These are phyloP conservation scores for Diprion similis DNA, from an alignment of 1,140 invertebrate genomes.

Conservation along the genomic window DNA sequence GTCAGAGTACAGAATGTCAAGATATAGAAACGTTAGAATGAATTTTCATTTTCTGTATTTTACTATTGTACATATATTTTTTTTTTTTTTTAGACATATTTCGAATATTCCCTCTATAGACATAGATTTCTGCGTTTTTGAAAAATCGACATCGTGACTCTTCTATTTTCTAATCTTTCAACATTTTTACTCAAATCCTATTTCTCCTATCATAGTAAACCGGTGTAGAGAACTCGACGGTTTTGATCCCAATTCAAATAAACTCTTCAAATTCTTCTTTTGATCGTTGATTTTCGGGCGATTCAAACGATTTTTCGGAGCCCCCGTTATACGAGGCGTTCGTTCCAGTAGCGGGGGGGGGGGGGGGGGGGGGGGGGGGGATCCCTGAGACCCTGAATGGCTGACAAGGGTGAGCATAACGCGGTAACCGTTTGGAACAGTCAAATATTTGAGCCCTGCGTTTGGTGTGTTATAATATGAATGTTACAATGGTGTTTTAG, in stretches of 20 bases:
- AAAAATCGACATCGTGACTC: too few relatives aligned
- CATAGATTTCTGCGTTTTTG: too few relatives aligned
- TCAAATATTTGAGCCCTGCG: background rate
- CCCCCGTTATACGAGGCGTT: background rate
- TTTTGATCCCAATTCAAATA: background rate
- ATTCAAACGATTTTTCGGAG: background rate
- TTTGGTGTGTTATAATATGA: background rate
- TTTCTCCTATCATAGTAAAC: too few relatives aligned
- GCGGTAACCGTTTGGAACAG: slow-evolving; percentile 6
- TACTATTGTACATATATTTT: too few relatives aligned
- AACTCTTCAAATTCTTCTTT: background rate
- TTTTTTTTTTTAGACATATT: too few relatives aligned
- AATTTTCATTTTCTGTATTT: too few relatives aligned
- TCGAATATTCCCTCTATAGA: too few relatives aligned
- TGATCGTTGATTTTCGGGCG: too few relatives aligned
- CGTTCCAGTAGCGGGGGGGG: background rate
- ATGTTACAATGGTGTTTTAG: background rate
- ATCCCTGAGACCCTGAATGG: background rate
- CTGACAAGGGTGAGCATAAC: slow-evolving; percentile 7
- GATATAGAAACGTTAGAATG: too few relatives aligned
- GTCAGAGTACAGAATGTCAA: too few relatives aligned
- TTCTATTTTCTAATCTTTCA: too few relatives aligned
- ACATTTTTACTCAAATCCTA: too few relatives aligned
- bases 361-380: background rate
- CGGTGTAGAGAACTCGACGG: background rate